phyloP scores from a whole-genome alignment of 2,113 vertebrate genomes.

The Oostethus manadensis region DNA sequence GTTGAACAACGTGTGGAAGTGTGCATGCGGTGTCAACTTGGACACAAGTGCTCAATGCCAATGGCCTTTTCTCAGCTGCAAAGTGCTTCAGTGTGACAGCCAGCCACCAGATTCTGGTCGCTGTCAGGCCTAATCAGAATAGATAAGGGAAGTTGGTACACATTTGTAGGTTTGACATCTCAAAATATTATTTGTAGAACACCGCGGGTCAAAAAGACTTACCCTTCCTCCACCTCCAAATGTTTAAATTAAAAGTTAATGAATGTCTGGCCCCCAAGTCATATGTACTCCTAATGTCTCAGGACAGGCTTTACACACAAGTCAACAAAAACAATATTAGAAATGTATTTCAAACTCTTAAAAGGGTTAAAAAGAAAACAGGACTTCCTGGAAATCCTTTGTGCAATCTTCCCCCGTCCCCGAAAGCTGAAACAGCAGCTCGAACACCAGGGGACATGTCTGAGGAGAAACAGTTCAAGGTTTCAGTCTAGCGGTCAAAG shows the following conservation, averaged over 20 bases:
- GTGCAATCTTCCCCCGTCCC: constrained; percentile 2
- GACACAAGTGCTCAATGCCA: neutral
- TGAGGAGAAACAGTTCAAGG: constrained; percentile 43
- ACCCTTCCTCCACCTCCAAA: neutral
- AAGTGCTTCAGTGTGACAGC: constrained; percentile 19
- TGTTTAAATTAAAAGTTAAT: neutral
- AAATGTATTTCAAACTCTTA: neutral
- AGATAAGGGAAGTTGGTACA: constrained; percentile 19
- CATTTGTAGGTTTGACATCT: constrained; percentile 20
- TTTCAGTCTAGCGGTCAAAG: constrained; percentile 30
- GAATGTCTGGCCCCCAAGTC: neutral
- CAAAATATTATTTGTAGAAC: constrained; percentile 9
- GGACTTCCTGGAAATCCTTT: neutral
- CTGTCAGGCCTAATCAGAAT: constrained; percentile 32
- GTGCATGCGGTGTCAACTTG: constrained; percentile 6
- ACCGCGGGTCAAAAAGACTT: neutral
- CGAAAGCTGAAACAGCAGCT: constrained; percentile 18
- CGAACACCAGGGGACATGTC: constrained; percentile 19
- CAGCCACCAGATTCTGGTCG: constrained; percentile 20
- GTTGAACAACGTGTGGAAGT: neutral
- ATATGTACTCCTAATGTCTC: neutral
- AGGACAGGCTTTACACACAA: neutral
- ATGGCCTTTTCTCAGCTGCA: constrained; percentile 9
- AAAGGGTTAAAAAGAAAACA: constrained; percentile 2
- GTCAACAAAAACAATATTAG: neutral